Evolutionary conservation across 2,888 invertebrate species (phyloP), one percentile per base, ranked within the genome.

Genomic region (Bombylius discolor): DNA sequence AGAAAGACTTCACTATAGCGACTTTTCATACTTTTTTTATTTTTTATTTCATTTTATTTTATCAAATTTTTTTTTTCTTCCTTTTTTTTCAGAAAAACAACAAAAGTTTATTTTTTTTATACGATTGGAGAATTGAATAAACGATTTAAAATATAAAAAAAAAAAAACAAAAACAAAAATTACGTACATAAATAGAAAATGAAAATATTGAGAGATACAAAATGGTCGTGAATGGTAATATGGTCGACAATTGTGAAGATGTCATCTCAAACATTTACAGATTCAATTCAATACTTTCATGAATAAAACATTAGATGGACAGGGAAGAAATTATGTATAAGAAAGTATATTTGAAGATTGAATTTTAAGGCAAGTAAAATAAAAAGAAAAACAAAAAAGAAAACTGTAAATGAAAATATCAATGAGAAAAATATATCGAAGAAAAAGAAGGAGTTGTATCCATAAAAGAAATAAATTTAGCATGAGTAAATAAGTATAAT

Each of bases 281-380:
- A 53, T 60, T 59, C 57, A 57, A 56, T 58, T 56, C 55, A 56
- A 55, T 52, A 60, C 56, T 51, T 59, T 52, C 59, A 61, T 61
- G 61, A 61, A 61, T 61, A 61, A 61, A 61, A 61, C 61, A 61
- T 61, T 56, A 61, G 59, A 61, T 61, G 60, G 59, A 60, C 60
- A 58, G 56, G 57, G 55, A 55, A 42, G 5, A 36, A 36, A 36
- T 23, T 7, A 36, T 7, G 23, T 23, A 23, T 23, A 36, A 36
- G 8, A 36, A 36, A 36, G 12, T 5, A 59, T 58, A 61, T 56
- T 50, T 57, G 55, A 60, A 60, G 60, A 61, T 61, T 61, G 59
- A 61, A 61, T 61, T 61, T 61, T 60, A 59, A 56, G 59, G 56
- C 58, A 54, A 59, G 57, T 57, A 58, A 58, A 56, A 58, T 56